Conservation (phyloP, 2,888 invertebrate genomes). For the Eupsilia transversa region DNA sequence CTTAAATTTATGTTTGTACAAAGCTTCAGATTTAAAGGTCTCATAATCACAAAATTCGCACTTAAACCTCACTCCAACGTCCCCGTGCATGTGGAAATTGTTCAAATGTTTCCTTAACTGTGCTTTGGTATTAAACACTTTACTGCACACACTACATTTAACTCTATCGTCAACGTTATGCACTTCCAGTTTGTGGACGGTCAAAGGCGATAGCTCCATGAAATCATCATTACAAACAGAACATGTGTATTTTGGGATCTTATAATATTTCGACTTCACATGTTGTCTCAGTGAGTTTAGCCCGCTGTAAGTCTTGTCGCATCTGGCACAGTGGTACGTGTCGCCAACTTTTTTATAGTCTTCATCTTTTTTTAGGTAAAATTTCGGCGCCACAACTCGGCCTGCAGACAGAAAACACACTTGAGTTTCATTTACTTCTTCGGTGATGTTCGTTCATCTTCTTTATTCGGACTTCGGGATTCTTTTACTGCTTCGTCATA, state of each 20-base stretch:
- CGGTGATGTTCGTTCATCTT: background rate
- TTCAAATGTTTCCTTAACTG: constrained; percentile 79
- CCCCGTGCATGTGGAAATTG: constrained; percentile 83
- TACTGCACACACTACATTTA: constrained; percentile 82
- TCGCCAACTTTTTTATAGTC: constrained; percentile 76
- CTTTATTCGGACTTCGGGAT: background rate
- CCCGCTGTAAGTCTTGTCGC: constrained; percentile 76
- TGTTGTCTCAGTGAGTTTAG: constrained; percentile 72
- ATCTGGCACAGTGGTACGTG: constrained; percentile 71
- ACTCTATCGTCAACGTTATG: constrained; percentile 64
- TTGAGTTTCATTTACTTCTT: background rate
- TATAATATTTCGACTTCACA: constrained; percentile 78
- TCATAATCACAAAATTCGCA: constrained; percentile 83
- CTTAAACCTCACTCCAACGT: constrained; percentile 78
- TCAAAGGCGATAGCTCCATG: constrained; percentile 71
- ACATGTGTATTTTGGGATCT: constrained; percentile 73
- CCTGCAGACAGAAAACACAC: constrained; percentile 72
- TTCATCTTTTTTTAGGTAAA: constrained; percentile 68
- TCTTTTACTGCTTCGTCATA: background rate
- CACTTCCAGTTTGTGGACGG: constrained; percentile 66
- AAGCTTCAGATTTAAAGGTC: constrained; percentile 75
- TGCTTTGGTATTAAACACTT: constrained; percentile 75
- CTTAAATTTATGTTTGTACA: constrained; percentile 83
- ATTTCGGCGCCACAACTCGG: constrained; percentile 68
- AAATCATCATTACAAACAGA: constrained; percentile 75